Base-by-base conservation (phyloP, 2,113 vertebrate genomes). In the Pedetes capensis region DNA sequence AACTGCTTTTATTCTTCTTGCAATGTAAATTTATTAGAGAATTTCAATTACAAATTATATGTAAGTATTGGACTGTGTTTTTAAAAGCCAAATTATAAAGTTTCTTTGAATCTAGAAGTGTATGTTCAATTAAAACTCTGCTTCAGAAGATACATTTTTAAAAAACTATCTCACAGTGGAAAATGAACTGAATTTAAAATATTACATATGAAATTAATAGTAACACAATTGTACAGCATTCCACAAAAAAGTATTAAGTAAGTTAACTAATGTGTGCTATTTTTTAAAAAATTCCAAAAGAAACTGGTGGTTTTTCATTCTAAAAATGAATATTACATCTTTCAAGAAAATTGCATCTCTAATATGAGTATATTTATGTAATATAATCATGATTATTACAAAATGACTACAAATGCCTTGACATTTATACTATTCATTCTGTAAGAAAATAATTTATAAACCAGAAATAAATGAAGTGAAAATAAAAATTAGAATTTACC, bases 31-130 rank as follows among this genome's bases (percentile, higher is more conserved):
- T 74, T 64, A 49, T 76, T 55, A 90, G 3, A 80, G 44, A 68
- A 64, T 89, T 68, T 93, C 71, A 90, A 93, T 10, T 72, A 78
- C 27, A 87, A 94, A 61, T 66, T 86, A 66, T 44, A 87, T 86
- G 1, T 92, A 88, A 89, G 6, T 39, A 39, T 64, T 61, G 1
- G n/a, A n/a, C n/a, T 39, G 49, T 61, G 2, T 82, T 75, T 87
- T 87, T 85, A 44, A 25, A 71, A 32, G 64, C 13, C 39, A 71
- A 32, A 64, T 4, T 79, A 84, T 79, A 29, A 37, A 84, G 10
- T 61, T 86, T 84, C 64, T 72, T 84, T 91, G 74, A 32, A 82
- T 34, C 2, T 42, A 87, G 6, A 94, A 87, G 34, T 83, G 44
- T 22, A 69, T 80, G 13, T 63, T 91, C 32, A 86, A 82, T 80